Evolutionary conservation across 2,113 vertebrate genomes (phyloP), one percentile per base, ranked within the genome.

Genomic region (Gnathonemus echidnorhynchus): DNA sequence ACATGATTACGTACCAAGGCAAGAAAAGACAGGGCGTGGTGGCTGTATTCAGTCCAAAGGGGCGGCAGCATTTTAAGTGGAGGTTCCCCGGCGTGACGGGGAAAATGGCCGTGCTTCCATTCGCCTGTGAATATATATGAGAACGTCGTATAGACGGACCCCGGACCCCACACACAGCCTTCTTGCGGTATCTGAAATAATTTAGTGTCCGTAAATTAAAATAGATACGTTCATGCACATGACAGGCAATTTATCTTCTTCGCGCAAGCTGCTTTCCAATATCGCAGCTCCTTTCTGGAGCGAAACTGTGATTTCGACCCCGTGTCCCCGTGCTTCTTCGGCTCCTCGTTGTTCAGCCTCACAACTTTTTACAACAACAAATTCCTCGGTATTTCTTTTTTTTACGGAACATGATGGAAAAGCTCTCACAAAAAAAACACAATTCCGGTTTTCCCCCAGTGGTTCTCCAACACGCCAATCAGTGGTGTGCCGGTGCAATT

Each of bases 221-320:
- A 86, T 86, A 49, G 21, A 86, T 49, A 48, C 46, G 83, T 24
- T 27, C 27, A 89, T 88, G n/a, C 85, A 90, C 86, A 89, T 89
- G 62, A n/a, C 35, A 24, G n/a, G 11, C 49, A n/a, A 50, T 58
- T 53, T 39, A 50, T 24, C 80, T 50, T 31, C n/a, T 21, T 87
- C 24, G 13, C 24, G 13, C 1, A 52, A 52, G 24, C 84, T 46
- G 85, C 10, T 50, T 86, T 52, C 27, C 48, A 19, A 52, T 52
- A 46, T 31, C 27, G n/a, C 31, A 6, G 42, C n/a, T 86, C 31
- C 42, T 24, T 49, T 49, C 39, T 27, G 70, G 11, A 35, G 74
- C 74, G 17, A 80, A 46, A 24, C 21, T 84, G 3, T 24, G 80
- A 84, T 46, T 21, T 4, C 3, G 74, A 42, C 74, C 31, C 17